Conservation (phyloP, 2,888 invertebrate species). For the Stenodera caucasica region DNA sequence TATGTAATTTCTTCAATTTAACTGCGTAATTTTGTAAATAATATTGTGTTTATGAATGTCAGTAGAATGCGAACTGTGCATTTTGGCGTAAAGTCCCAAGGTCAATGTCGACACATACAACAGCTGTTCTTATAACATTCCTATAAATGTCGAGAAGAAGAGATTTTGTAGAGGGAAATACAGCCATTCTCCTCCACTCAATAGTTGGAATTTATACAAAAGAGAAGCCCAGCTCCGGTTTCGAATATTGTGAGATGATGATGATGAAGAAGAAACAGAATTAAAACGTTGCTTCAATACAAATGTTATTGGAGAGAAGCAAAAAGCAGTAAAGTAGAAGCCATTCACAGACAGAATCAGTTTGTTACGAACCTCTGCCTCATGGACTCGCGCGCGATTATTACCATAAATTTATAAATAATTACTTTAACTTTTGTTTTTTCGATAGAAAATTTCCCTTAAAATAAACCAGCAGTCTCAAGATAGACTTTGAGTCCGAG, state of each 20-base stretch:
- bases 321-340: slow-evolving; percentile 3
- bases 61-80: background rate
- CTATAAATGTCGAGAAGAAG: background rate
- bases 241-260: background rate
- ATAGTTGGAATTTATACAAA: background rate
- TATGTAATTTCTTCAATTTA: background rate
- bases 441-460: background rate
- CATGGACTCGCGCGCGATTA: slow-evolving; percentile 1
- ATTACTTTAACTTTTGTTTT: background rate
- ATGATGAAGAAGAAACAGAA: background rate
- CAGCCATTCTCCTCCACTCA: background rate
- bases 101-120: slow-evolving; percentile 18
- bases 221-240: background rate
- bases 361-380: slow-evolving; percentile 3
- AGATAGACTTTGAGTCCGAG: background rate
- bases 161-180: background rate
- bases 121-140: slow-evolving; percentile 19
- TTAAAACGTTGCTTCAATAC: background rate
- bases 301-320: slow-evolving; percentile 3
- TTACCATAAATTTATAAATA: slow-evolving; percentile 6
- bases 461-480: background rate
- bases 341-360: slow-evolving; percentile 3
- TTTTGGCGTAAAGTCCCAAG: slow-evolving; percentile 18
- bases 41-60: background rate
- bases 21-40: background rate